Conservation (phyloP, 2,888 invertebrate species). For the Leucoma salicis region DNA sequence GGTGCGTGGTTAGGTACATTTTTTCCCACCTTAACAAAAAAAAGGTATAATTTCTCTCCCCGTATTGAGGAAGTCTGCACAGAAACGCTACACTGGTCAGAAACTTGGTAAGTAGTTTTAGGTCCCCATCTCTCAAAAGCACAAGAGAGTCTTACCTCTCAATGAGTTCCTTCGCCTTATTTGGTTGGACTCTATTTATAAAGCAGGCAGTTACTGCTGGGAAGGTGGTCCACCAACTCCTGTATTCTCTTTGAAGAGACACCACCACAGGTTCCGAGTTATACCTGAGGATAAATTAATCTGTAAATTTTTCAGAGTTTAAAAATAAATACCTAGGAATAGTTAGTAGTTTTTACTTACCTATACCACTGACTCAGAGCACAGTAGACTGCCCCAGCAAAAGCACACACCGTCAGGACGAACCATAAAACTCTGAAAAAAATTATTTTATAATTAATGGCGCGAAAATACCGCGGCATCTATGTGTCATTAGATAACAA, state of each 20-base stretch:
- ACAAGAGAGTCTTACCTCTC: constrained; percentile 46
- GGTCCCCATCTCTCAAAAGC: too few relatives aligned
- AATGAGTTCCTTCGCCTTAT: constrained; percentile 53
- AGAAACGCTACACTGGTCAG: too few relatives aligned
- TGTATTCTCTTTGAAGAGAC: constrained; percentile 68
- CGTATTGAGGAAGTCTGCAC: too few relatives aligned
- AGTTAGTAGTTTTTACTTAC: constrained; percentile 3
- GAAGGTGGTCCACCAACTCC: constrained; percentile 69
- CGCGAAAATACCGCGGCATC: too few relatives aligned
- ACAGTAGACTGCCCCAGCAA: constrained; percentile 64
- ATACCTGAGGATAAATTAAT: constrained; percentile 40
- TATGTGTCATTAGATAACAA: too few relatives aligned
- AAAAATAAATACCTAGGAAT: neutral
- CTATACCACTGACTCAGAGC: constrained; percentile 57
- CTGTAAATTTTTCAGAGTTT: neutral
- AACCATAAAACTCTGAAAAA: constrained; percentile 56
- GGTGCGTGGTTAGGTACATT: too few relatives aligned
- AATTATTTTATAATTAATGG: too few relatives aligned
- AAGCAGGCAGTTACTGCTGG: constrained; percentile 75
- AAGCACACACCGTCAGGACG: constrained; percentile 52
- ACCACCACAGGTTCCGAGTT: constrained; percentile 72
- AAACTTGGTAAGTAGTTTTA: too few relatives aligned
- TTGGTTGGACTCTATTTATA: constrained; percentile 54
- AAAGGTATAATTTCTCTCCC: too few relatives aligned
- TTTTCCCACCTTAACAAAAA: too few relatives aligned